Percentiles rank a stretch among this genome's conserved stretches.
Evolutionary conservation across 2,113 vertebrate species (phyloP).

Genomic region (Cynopterus brachyotis): DNA sequence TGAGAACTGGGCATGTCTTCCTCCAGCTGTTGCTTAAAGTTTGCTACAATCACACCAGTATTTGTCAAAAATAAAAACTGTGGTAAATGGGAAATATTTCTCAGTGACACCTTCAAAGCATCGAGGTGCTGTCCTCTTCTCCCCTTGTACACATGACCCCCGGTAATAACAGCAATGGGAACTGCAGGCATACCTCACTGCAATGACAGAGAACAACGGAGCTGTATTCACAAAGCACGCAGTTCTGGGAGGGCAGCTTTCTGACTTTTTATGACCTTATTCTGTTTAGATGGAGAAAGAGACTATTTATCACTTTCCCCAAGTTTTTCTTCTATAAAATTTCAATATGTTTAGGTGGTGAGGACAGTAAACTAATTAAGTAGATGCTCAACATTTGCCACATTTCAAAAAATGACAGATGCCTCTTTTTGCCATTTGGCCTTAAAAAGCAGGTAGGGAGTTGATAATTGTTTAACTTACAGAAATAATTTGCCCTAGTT

Average conservation of each 20-base stretch:
- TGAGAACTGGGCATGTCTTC: slow-evolving; percentile 45
- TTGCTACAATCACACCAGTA: background rate
- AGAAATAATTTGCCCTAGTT: slow-evolving; percentile 39
- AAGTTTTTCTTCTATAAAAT: slow-evolving; percentile 43
- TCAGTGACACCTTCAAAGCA: background rate
- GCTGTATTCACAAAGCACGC: background rate
- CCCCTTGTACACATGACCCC: fast-evolving
- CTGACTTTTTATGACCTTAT: slow-evolving; percentile 39
- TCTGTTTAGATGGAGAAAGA: slow-evolving; percentile 52
- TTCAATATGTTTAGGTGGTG: slow-evolving; percentile 1
- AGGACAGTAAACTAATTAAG: slow-evolving; percentile 27
- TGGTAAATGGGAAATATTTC: background rate
- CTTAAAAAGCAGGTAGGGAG: background rate
- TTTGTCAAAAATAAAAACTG: slow-evolving; percentile 21
- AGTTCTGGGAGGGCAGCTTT: background rate
- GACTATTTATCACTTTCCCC: background rate
- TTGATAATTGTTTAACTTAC: background rate
- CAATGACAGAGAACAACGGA: background rate
- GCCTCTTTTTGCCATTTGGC: background rate
- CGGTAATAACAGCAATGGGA: background rate
- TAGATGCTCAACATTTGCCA: slow-evolving; percentile 36
- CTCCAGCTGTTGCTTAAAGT: slow-evolving; percentile 59
- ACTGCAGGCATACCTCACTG: background rate
- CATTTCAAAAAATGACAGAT: background rate
- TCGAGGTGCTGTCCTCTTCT: background rate